Evolutionary conservation across 1,140 invertebrate species (phyloP), one percentile per base, ranked within the genome.

Genomic region (Pseudoatta argentina): DNA sequence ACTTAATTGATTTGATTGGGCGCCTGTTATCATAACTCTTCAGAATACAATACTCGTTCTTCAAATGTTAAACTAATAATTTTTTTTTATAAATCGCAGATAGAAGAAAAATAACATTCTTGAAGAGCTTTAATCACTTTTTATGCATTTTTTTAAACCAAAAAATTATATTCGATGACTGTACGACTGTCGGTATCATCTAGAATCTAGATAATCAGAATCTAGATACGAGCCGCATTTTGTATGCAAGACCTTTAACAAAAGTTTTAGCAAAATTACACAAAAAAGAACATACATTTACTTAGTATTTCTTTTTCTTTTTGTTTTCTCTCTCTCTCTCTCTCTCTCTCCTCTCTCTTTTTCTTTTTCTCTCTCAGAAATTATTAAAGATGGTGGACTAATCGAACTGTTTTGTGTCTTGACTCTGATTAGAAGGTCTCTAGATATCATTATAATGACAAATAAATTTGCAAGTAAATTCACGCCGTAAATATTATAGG

Each of bases 401-500:
- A 44, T 44, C 8, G 2, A 44, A 44, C 39, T 44, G 8, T 44
- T 44, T 10, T 10, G 7, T 44, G 5, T 44, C 39, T 44, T 44
- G 39, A 10, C 8, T 44, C 39, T 44, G 39, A 44, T 44, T 44
- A 44, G 39, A 39, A 39, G 39, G 8, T 44, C 39, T 44, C 8
- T 12, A 44, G 2, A 44, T 44, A 1, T 44, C 39, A 44, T 44
- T 12, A 8, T 10, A 10, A 7, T 55, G 8, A 5, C 14, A 71
- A 81, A 67, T 67, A 79, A 53, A 79, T 8, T 44, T 21, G 21
- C 48, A 24, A 81, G n/a, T 14, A 30, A 30, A 30, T 57, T 10
- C 5, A 39, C 10, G 4, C 3, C 18, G 0, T 59, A 81, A 71
- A 34, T 10, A 44, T 39, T 44, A 44, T 59, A 81, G 66, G 66